Conservation (phyloP, 2,113 vertebrate species). For the Pavo muticus region DNA sequence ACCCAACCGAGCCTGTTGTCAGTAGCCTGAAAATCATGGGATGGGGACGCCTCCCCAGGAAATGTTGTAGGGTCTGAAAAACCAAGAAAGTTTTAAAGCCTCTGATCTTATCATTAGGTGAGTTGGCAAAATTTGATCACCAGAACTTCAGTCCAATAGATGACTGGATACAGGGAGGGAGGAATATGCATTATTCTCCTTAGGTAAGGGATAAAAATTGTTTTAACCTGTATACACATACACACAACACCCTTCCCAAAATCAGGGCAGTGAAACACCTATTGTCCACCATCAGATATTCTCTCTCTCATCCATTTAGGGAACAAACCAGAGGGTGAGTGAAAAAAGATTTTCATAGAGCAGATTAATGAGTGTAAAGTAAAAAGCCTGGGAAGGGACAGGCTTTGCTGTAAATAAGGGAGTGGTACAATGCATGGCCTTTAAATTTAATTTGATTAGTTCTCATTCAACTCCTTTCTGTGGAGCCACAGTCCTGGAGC, state of each 20-base stretch:
- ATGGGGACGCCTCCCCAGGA: not conserved
- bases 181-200: not conserved
- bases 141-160: slow-evolving; percentile 17
- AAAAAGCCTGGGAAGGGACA: not conserved
- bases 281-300: not conserved
- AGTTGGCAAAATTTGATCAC: not conserved
- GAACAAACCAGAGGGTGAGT: not conserved
- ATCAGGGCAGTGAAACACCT: not conserved
- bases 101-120: not conserved
- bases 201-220: not conserved
- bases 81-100: not conserved
- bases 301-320: not conserved
- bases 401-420: not conserved
- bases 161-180: not conserved
- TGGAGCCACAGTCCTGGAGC: not conserved
- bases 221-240: not conserved
- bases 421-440: not conserved
- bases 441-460: not conserved
- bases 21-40: not conserved
- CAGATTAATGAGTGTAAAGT: not conserved
- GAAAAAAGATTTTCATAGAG: not conserved
- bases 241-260: not conserved
- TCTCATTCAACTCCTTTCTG: not conserved
- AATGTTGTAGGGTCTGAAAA: slow-evolving; percentile 8
- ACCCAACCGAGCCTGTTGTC: not conserved